Base-by-base conservation (phyloP, 2,113 vertebrate genomes). In the Trinectes maculatus region DNA sequence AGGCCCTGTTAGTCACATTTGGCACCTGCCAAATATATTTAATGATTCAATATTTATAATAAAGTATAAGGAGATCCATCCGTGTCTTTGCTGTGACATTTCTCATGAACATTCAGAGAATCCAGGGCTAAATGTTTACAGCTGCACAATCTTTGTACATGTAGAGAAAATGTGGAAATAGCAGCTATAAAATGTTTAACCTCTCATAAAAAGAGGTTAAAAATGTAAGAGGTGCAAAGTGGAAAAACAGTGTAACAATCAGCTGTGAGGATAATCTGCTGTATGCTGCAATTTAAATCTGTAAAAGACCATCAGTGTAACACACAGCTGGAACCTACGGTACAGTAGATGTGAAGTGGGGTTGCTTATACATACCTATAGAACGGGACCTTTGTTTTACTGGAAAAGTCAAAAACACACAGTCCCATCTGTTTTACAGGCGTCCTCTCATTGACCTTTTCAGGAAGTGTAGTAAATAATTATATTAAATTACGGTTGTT, bases 341-440 rank as follows among this genome's bases (percentile, higher is more conserved):
- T 74, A 5, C 34, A 54, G 49, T 8, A 49, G 57, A 80, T 11
- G 26, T 85, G 74, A 80, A 75, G 63, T 43, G 12, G 8, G 12
- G 15, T 12, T 56, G 43, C 43, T 84, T 54, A 67, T 79, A 87
- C 67, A 64, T 73, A 70, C 61, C 12, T 77, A n/a, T n/a, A n/a
- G n/a, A n/a, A n/a, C n/a, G n/a, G n/a, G n/a, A n/a, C n/a, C n/a
- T n/a, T n/a, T n/a, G n/a, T n/a, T n/a, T n/a, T n/a, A n/a, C n/a
- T n/a, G n/a, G n/a, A n/a, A n/a, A n/a, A n/a, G n/a, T n/a, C n/a
- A n/a, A n/a, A n/a, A n/a, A n/a, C n/a, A 31, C 29, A 37, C 36
- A 36, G 11, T 3, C 34, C 34, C 34, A 37, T 37, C 29, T 5
- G 36, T 37, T 15, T 37, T 31, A 28, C n/a, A 56, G n/a, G 6